Base-by-base conservation (phyloP, 2,113 vertebrate genomes). In the Myodes glareolus region DNA sequence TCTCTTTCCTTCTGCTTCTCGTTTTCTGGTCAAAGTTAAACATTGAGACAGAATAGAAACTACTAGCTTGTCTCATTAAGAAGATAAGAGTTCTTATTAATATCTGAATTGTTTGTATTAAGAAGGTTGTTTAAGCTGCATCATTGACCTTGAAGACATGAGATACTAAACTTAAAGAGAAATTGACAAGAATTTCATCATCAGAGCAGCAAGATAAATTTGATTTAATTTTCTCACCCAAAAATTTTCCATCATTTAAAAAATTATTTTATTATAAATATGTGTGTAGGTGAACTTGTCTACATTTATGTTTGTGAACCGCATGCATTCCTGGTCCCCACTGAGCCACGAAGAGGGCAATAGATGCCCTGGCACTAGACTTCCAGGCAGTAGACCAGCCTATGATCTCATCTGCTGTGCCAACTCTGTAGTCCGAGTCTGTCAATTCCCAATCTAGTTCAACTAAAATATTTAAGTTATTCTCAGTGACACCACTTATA, bases 111-210 rank as follows among this genome's bases (percentile, higher is more conserved):
- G 2, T 68, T 76, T 70, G 14, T 1, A 50, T 31, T 92, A 45
- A 9, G 70, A 68, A 70, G 21, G 39, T 84, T 29, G 70, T n/a
- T 84, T 45, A 47, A 39, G 10, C 10, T 76, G 2, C 13, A 23
- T 72, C 17, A 58, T 19, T 94, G 19, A 1, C 92, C 14, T 45
- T 39, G 23, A 58, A 16, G 10, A n/a, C 25, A 73, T 19, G 33
- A 63, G 8, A 27, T 65, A 11, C 29, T 84, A 8, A 81, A 25
- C 8, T 39, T 39, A 63, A 25, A 63, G 6, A 31, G 7, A 52
- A 12, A 80, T 88, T 72, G 5, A 82, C 50, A 88, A 9, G 33
- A 75, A 95, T 93, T 42, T 65, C 89, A 90, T 88, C 47, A 89
- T 68, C 19, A 23, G 17, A 61, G 23, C 42, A 82, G 72, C 55